Percentiles rank a stretch among this genome's conserved stretches.
phyloP scores from a whole-genome alignment of 2,113 vertebrate genomes.

The Manacus vitellinus region DNA sequence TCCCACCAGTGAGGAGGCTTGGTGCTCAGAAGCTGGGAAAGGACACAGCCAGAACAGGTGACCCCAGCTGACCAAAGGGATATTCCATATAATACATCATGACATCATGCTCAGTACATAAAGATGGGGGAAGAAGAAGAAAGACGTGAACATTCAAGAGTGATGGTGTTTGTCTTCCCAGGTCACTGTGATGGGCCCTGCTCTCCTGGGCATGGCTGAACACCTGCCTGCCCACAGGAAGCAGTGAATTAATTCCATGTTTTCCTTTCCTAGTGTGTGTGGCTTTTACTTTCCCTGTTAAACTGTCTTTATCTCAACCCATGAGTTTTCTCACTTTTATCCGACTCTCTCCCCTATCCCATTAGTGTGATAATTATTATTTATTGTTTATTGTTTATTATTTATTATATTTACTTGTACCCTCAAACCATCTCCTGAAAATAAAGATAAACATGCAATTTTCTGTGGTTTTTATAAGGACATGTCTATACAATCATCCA shows the following conservation, averaged over 20 bases:
- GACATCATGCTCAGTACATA: neutral
- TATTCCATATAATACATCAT: neutral
- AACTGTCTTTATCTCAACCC: neutral
- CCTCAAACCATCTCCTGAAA: neutral
- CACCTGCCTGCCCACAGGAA: neutral
- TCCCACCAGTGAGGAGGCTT: neutral
- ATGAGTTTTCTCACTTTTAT: neutral
- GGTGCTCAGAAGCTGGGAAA: neutral
- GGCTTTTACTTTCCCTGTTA: neutral
- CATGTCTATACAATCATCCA: neutral
- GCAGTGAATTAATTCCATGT: neutral
- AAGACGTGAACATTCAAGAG: neutral
- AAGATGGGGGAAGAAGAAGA: neutral
- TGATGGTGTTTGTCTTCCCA: neutral
- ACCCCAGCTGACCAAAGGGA: neutral
- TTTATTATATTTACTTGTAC: neutral
- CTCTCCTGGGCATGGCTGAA: neutral
- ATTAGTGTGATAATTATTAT: neutral
- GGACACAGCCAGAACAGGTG: neutral
- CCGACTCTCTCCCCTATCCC: neutral
- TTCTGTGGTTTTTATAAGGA: neutral
- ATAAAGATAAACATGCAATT: neutral
- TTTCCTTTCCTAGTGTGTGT: neutral
- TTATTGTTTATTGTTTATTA: neutral
- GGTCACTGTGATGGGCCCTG: neutral